A percentile compares a stretch with the other conserved stretches of the same genome.
Conservation (phyloP, 2,888 invertebrate species). For the Papilio protenor region DNA sequence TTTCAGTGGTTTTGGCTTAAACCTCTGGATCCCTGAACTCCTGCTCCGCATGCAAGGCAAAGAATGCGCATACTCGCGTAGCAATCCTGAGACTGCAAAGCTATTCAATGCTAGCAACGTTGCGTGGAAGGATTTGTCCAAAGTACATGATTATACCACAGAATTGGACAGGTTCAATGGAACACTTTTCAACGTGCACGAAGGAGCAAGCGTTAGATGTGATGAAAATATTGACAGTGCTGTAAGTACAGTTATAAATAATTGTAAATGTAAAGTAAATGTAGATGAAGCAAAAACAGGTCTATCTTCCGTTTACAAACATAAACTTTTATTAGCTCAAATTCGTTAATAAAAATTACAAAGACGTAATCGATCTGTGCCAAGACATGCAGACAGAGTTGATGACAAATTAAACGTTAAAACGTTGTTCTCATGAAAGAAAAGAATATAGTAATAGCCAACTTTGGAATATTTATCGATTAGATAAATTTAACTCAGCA, state of each 20-base stretch:
- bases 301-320: neutral
- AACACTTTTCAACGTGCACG: conserved; percentile 51
- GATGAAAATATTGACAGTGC: conserved; percentile 68
- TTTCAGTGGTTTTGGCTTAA: conserved; percentile 86
- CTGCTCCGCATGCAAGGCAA: conserved; percentile 84
- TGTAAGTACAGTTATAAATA: conserved; percentile 54
- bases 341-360: too few relatives aligned
- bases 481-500: too few relatives aligned
- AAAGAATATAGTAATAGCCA: too few relatives aligned
- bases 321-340: neutral
- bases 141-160: conserved; percentile 70
- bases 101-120: conserved; percentile 62
- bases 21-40: conserved; percentile 91
- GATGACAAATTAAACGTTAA: too few relatives aligned
- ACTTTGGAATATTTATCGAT: too few relatives aligned
- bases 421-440: too few relatives aligned
- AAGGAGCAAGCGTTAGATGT: conserved; percentile 56
- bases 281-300: neutral
- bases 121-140: conserved; percentile 75
- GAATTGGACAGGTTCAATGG: conserved; percentile 56
- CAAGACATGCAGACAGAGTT: too few relatives aligned
- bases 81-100: conserved; percentile 63
- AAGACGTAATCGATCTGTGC: too few relatives aligned
- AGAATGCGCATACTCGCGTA: conserved; percentile 69
- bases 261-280: neutral